A percentile compares a stretch with the other conserved stretches of the same genome.
These are phyloP conservation scores for Pseudocheirus occidentalis DNA, from an alignment of 2,797 vertebrate genomes.

Conservation along the genomic window DNA sequence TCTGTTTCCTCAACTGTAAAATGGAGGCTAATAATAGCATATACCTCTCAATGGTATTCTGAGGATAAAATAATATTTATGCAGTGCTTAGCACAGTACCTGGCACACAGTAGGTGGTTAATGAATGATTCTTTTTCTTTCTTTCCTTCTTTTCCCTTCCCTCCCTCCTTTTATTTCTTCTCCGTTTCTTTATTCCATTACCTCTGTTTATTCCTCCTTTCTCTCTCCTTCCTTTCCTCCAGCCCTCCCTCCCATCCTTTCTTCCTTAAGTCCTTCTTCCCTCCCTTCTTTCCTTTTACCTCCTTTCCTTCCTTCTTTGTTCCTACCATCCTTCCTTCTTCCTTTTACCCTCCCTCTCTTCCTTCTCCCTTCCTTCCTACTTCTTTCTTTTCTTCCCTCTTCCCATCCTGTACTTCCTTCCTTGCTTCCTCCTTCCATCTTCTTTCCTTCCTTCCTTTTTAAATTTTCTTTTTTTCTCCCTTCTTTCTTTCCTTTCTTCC, in stretches of 20 bases:
- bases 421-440: background rate
- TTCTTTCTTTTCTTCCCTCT: background rate
- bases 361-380: background rate
- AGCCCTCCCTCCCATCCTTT: no score
- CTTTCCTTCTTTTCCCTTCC: fast-evolving
- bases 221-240: fast-evolving
- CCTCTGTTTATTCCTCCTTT: background rate
- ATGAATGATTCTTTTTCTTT: background rate
- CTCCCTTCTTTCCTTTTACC: background rate
- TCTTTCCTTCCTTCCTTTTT: background rate
- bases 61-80: no score
- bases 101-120: no score
- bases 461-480: background rate
- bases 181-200: no score
- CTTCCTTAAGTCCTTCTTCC: no score
- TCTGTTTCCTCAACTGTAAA: no score
- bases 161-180: no score
- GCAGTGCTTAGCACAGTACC: no score
- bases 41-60: no score
- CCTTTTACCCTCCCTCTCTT: background rate
- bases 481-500: background rate
- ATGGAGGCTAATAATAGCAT: no score
- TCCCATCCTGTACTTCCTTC: background rate
- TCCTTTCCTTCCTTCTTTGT: fast-evolving
- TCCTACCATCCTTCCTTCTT: background rate